phyloP scores from a whole-genome alignment of 2,113 vertebrate genomes.

The Pseudorectes ferrugineus region DNA sequence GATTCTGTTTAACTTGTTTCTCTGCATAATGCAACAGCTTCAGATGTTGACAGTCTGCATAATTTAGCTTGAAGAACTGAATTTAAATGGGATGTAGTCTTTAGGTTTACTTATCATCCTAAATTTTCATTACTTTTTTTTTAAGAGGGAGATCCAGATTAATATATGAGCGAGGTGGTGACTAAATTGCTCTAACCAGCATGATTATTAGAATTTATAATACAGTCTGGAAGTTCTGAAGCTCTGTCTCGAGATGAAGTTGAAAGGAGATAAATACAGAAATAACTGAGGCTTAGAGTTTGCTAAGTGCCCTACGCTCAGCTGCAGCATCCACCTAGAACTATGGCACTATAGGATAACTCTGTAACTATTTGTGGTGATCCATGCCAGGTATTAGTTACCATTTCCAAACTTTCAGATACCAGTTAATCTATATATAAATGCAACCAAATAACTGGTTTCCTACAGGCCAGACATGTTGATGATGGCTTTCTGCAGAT shows the following conservation, averaged over 20 bases:
- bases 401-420: background rate
- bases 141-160: background rate
- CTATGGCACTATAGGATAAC: background rate
- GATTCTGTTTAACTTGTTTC: background rate
- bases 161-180: background rate
- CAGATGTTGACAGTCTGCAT: background rate
- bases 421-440: background rate
- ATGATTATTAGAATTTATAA: background rate
- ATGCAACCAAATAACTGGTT: background rate
- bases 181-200: background rate
- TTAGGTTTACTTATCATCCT: background rate
- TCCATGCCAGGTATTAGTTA: background rate
- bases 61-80: background rate
- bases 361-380: background rate
- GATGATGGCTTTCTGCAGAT: accelerated
- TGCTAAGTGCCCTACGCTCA: background rate
- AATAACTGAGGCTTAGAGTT: background rate
- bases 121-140: background rate
- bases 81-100: background rate
- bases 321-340: background rate
- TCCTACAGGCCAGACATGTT: background rate
- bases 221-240: background rate
- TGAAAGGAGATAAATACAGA: background rate
- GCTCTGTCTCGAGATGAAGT: background rate
- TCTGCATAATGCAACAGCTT: background rate